These are phyloP conservation scores for Noctua janthina DNA, from an alignment of 2,888 invertebrate genomes.

Conservation along the genomic window DNA sequence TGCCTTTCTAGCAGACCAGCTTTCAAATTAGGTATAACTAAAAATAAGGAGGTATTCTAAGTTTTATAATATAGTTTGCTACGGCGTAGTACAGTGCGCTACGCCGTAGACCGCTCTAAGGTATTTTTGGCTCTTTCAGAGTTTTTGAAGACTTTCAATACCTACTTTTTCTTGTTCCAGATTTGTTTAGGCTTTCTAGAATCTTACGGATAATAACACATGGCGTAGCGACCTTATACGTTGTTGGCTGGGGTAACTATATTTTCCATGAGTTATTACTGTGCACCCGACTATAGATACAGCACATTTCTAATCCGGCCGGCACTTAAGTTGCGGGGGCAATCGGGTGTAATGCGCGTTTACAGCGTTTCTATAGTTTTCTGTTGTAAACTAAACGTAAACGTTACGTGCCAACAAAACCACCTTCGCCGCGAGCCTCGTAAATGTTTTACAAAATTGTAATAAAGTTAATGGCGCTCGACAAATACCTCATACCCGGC, in stretches of 20 bases:
- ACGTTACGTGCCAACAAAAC: constrained; percentile 73
- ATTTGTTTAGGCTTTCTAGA: neutral
- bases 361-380: constrained; percentile 85
- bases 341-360: constrained; percentile 85
- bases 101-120: constrained; percentile 34
- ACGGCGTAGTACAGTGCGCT: constrained; percentile 34
- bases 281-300: constrained; percentile 78
- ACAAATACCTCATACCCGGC: constrained; percentile 64
- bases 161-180: neutral
- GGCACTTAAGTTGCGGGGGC: constrained; percentile 89
- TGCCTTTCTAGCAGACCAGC: neutral
- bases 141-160: neutral
- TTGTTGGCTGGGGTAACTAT: too few species aligned
- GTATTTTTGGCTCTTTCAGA: neutral
- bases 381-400: constrained; percentile 76
- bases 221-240: neutral
- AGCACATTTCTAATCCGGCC: constrained; percentile 84
- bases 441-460: constrained; percentile 67
- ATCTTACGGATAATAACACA: neutral
- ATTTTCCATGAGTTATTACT: constrained; percentile 45
- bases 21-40: rapidly evolving
- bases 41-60: neutral
- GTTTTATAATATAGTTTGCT: neutral
- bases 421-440: constrained; percentile 61
- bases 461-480: constrained; percentile 66